Evolutionary conservation across 1,140 invertebrate genomes (phyloP), one percentile per base, ranked within the genome.

Genomic region (Archegozetes longisetosus): DNA sequence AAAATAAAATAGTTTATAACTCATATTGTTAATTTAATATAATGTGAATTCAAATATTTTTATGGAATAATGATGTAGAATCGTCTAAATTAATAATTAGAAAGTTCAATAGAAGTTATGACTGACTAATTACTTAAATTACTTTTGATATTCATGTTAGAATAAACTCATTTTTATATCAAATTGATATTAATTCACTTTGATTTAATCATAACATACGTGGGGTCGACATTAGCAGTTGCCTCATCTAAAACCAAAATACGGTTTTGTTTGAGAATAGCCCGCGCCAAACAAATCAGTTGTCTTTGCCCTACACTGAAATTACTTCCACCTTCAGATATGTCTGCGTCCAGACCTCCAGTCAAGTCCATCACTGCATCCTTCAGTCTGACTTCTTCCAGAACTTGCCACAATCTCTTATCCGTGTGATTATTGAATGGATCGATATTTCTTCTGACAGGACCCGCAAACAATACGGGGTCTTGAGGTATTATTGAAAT

Each of bases 401-500:
- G 73, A 1, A 84, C 86, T 64, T 69, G 80, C 86, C 66, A 87
- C 64, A 70, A 70, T 53, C 82, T 76, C 4, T 79, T 76, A 67
- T 93, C 88, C 40, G 71, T 72, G 66, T 82, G 83, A 27, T 76
- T 85, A n/a, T n/a, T n/a, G n/a, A n/a, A n/a, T n/a, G n/a, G n/a
- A n/a, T n/a, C n/a, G n/a, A n/a, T n/a, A n/a, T n/a, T n/a, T n/a
- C n/a, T n/a, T n/a, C n/a, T n/a, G n/a, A n/a, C n/a, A n/a, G n/a
- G n/a, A n/a, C n/a, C 88, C 1, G 85, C 85, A 69, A 92, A 93
- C 1, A 92, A 69, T 14, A 92, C 82, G 0, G 88, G 88, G 55
- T 79, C 76, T 69, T 78, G 77, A 28, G 77, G 76, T 62, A 78
- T 78, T 46, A 78, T 76, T 2, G 76, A 74, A 47, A 78, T 70